Evolutionary conservation across 1,140 invertebrate species (phyloP).

Genomic region (Trinorchestia longiramus): DNA sequence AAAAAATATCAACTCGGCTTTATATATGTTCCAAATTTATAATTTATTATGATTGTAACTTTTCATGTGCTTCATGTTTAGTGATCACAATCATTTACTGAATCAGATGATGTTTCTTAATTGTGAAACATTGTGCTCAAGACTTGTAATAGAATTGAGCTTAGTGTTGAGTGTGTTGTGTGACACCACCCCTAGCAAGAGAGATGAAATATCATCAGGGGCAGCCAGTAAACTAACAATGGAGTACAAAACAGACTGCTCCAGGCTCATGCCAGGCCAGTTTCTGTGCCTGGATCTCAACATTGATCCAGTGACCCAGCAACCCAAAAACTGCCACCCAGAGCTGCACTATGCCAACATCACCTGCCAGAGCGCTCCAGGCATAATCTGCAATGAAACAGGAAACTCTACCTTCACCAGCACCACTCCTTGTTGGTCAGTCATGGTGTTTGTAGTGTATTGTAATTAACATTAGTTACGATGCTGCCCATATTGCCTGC

Average conservation of each 20-base stretch:
- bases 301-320: slow-evolving; percentile 56
- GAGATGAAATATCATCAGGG: background rate
- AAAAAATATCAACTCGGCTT: too few species aligned
- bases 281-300: slow-evolving; percentile 55
- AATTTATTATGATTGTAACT: background rate
- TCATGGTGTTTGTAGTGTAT: background rate
- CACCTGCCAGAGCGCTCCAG: slow-evolving; percentile 51
- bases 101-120: background rate
- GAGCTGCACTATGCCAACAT: slow-evolving; percentile 50
- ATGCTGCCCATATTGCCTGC: too few species aligned
- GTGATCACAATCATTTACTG: background rate
- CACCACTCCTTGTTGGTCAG: slow-evolving; percentile 53
- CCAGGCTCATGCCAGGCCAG: slow-evolving; percentile 50
- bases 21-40: background rate
- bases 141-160: background rate
- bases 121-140: background rate
- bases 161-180: background rate
- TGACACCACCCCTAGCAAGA: background rate
- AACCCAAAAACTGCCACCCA: slow-evolving; percentile 57
- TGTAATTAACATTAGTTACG: too few species aligned
- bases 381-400: slow-evolving; percentile 53
- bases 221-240: background rate
- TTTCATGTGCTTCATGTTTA: background rate
- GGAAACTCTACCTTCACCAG: slow-evolving; percentile 57
- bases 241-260: slow-evolving; percentile 56